Evolutionary conservation across 2,113 vertebrate genomes (phyloP), one percentile per base, ranked within the genome.

Genomic region (Calidris pugnax): DNA sequence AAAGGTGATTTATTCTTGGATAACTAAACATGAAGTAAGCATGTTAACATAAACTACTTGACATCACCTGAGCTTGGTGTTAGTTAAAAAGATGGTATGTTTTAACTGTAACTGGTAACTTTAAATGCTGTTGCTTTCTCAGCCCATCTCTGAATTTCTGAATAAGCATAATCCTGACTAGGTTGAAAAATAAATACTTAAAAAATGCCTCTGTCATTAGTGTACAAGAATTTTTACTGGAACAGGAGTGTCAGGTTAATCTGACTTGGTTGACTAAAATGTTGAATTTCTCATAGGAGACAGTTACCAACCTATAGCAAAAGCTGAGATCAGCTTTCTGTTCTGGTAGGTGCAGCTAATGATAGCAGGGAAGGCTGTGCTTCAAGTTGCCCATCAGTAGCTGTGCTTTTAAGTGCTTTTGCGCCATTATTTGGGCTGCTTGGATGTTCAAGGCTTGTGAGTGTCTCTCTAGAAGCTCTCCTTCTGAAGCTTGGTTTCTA

Each of bases 41-140:
- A 4, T 24, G 8, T 66, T 41, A 59, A 23, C 32, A 75, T 74
- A 8, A 67, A 71, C 41, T 41, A 3, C 50, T 47, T 33, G 41
- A 3, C 15, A 14, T 33, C 59, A 30, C n/a, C 57, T 59, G n/a
- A 41, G 50, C 51, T 59, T 59, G 67, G 41, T 45, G 41, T 59
- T 59, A 7, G 37, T 23, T 77, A 37, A 57, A 48, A 81, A 63
- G 60, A 23, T 75, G 72, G 47, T 43, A 21, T 5, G 1, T 4
- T 30, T 9, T 41, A 74, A 47, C 45, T 71, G 51, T 84, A 30
- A 63, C 35, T 66, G 14, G 69, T 93, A 81, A 75, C 37, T 59
- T n/a, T 22, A 90, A 91, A 69, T 71, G 76, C 76, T 55, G 20
- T 51, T 72, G 79, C 56, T 94, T 89, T 87, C 81, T 91, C 89